Base-by-base conservation (phyloP, 2,797 vertebrate species). In the Hydrolagus colliei region DNA sequence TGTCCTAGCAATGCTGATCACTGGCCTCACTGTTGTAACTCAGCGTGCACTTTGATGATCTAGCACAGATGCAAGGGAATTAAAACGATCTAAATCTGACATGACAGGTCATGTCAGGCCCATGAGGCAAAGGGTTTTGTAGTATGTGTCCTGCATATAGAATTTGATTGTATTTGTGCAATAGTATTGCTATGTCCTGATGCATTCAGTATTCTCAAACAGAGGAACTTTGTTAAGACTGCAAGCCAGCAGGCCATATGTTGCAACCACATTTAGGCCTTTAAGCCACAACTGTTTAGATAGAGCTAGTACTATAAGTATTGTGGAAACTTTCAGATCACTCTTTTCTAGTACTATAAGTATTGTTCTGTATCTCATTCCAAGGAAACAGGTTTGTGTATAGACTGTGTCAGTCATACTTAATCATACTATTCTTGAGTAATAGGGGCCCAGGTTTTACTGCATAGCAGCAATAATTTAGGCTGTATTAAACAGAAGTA, bases 401-500 rank as follows among this genome's bases (percentile, higher is more conserved):
- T 52, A 52, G 27, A 62, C 77, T 63, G 59, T 18, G 4, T 5
- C 52, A 2, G 77, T 79, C n/a, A 27, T 4, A 79, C n/a, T 12
- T 27, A 27, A 1, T 27, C 27, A 27, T 27, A 63, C 27, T 27
- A 9, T 62, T 62, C 63, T n/a, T 63, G 61, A 7, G n/a, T 78
- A 59, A 63, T 62, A 20, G 77, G 41, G 41, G 41, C 41, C 41
- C 41, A 52, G 41, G 41, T 52, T 52, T 52, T 52, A 52, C 41
- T 52, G 41, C 41, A 79, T 59, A 79, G 76, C n/a, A 63, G 59
- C 76, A 79, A 61, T n/a, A 72, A n/a, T 52, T 52, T 52, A 72
- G n/a, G 16, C 59, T 79, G 14, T 52, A n/a, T 79, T 2, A 77
- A 63, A 10, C 18, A 79, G 63, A 20, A 78, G 63, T 78, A 61